Base-by-base conservation (phyloP, 2,888 invertebrate genomes). In the Podabrus alpinus region DNA sequence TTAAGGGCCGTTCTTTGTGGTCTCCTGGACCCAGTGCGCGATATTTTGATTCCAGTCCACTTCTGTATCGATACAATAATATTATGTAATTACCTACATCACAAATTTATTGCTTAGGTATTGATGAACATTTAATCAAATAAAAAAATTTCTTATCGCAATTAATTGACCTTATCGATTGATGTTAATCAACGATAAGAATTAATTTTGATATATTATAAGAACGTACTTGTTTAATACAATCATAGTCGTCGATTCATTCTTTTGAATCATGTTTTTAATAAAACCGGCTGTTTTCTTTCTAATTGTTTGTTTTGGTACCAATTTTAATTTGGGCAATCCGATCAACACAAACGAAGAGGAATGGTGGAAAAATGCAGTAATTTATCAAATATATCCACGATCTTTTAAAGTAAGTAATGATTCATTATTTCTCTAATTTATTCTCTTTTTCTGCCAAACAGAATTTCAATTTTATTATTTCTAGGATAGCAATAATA, bases 401-500 rank as follows among this genome's bases (percentile, higher is more conserved):
- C 29, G 76, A 59, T 77, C 76, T 0, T 77, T 77, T 59, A 77
- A 77, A 68, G 76, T 76, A 76, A 67, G 15, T 21, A 19, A 17
- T 9, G 7, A 0, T 1, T 9, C 11, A 15, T 62, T 62, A 16
- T 19, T 66, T 66, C 3, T 19, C 2, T n/a, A n/a, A 1, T 19
- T 17, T 21, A 4, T 7, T 19, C 13, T 19, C 1, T 4, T 60
- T 7, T 15, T 16, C 11, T 60, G 9, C 9, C 2, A 2, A 16
- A 60, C 9, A 2, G 9, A 11, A 9, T 60, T 60, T n/a, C 2
- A 15, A 60, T 60, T 60, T 60, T 1, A 10, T 3, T 1, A 61
- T 17, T 61, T 29, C 0, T 17, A 92, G 85, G 97, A 98, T 86
- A 92, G 92, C 15, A 88, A 95, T 85, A 93, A 92, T 0, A 94